Evolutionary conservation across 2,797 vertebrate species (phyloP).

Genomic region (Triplophysa yarkandensis): DNA sequence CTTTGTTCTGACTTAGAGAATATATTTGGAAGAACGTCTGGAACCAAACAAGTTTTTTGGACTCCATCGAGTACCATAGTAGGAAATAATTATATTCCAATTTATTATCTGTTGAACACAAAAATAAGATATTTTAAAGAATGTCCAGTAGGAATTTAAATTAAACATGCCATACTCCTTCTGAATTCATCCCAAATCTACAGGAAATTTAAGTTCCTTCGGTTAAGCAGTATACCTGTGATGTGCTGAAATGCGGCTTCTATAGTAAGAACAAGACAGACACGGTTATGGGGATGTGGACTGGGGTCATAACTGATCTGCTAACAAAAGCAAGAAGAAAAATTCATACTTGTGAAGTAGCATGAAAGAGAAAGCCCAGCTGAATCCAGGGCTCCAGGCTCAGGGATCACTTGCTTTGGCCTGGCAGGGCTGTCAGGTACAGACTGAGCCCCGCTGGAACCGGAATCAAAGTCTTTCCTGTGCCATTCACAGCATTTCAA

Average conservation of each 20-base stretch:
- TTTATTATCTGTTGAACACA: too few relatives aligned
- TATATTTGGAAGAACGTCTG: too few relatives aligned
- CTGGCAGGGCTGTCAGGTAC: constrained; percentile 63
- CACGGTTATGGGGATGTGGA: constrained; percentile 13
- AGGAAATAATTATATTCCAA: too few relatives aligned
- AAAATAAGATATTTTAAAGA: too few relatives aligned
- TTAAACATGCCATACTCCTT: background rate
- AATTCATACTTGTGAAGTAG: constrained; percentile 57
- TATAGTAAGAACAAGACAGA: constrained; percentile 30
- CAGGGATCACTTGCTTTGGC: constrained; percentile 27
- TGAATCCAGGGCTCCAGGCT: constrained; percentile 36
- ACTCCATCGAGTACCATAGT: too few relatives aligned
- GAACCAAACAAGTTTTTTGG: too few relatives aligned
- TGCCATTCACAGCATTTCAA: constrained; percentile 71
- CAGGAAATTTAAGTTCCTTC: background rate
- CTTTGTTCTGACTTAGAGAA: too few relatives aligned
- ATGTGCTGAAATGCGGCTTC: background rate
- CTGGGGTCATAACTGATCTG: constrained; percentile 63
- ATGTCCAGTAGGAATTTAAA: too few relatives aligned
- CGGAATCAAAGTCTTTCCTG: constrained; percentile 64
- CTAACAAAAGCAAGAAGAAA: constrained; percentile 62
- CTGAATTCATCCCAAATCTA: background rate
- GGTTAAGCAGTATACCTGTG: background rate
- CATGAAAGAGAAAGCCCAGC: constrained; percentile 52
- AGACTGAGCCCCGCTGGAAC: constrained; percentile 59